A percentile compares a stretch with the other conserved stretches of the same genome.
Conservation (phyloP, 2,797 vertebrate species). For the Melanotaenia maccullochi region DNA sequence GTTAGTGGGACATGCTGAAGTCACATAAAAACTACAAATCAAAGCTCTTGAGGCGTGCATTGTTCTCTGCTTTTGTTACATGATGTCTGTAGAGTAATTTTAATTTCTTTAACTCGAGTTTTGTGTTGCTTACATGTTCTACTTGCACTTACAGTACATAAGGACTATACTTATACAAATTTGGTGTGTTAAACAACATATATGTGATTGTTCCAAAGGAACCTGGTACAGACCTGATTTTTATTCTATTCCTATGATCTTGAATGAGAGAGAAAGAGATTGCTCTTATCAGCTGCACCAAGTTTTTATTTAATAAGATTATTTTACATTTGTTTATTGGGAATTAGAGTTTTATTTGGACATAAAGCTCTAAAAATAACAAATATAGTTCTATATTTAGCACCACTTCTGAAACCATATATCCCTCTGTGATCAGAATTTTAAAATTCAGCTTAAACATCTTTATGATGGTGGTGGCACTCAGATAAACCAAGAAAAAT, state of each 20-base stretch:
- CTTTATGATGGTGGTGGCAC: background rate
- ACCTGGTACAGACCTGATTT: constrained; percentile 11
- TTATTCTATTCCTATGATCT: constrained; percentile 34
- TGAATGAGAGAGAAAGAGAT: constrained; percentile 5
- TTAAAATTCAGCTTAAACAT: background rate
- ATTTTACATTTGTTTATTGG: background rate
- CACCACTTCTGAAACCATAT: too few relatives aligned
- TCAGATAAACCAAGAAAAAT: background rate
- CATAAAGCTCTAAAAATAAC: background rate
- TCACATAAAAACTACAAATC: constrained; percentile 20
- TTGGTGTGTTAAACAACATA: constrained; percentile 26
- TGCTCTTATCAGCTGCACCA: background rate
- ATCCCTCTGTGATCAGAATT: background rate
- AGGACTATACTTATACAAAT: constrained; percentile 28
- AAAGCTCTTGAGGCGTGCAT: constrained; percentile 25
- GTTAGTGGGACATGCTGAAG: constrained; percentile 24
- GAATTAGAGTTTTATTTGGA: background rate
- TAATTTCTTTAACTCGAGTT: constrained; percentile 14
- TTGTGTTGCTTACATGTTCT: background rate
- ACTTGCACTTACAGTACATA: constrained; percentile 30
- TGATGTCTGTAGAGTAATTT: constrained; percentile 32
- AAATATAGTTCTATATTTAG: too few relatives aligned
- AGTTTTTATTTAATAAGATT: background rate
- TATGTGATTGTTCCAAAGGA: constrained; percentile 11
- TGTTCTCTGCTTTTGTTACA: constrained; percentile 29